Evolutionary conservation across 2,888 invertebrate species (phyloP).

Genomic region (Leptogaster cylindrica): DNA sequence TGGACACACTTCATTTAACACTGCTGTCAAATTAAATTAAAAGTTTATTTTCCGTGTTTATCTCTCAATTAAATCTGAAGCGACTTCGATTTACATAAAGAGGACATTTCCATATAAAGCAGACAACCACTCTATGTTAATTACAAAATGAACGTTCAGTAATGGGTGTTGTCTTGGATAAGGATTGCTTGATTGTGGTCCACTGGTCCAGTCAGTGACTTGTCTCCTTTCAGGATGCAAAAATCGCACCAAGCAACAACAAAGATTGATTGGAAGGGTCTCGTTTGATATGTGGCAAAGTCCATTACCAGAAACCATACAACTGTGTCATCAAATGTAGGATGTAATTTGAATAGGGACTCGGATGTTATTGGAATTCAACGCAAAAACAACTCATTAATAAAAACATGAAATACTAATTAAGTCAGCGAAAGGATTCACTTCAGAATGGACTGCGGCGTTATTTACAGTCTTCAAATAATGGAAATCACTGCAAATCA

Average conservation of each 20-base stretch:
- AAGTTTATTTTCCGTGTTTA: slow-evolving; percentile 46
- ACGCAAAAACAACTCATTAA: not conserved
- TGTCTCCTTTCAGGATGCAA: not conserved
- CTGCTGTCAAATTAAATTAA: slow-evolving; percentile 46
- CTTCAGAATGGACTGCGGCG: not conserved
- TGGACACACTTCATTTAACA: slow-evolving; percentile 46
- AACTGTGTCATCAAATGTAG: not conserved
- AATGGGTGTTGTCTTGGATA: slow-evolving; percentile 6
- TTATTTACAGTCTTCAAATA: not conserved
- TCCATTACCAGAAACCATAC: not conserved
- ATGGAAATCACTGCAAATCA: slow-evolving; percentile 23
- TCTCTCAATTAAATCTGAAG: slow-evolving; percentile 47
- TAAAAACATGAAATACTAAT: slow-evolving; percentile 42
- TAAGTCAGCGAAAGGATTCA: slow-evolving; percentile 42
- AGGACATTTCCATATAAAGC: slow-evolving; percentile 27
- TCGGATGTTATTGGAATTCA: slow-evolving; percentile 26
- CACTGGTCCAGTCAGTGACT: not conserved
- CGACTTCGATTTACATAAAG: slow-evolving; percentile 47
- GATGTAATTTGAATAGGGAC: not conserved
- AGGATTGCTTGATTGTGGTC: slow-evolving; percentile 13
- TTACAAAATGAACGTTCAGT: slow-evolving; percentile 40
- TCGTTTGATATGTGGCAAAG: slow-evolving; percentile 6
- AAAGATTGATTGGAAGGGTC: slow-evolving; percentile 32
- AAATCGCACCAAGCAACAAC: not conserved
- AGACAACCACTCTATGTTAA: slow-evolving; percentile 22